Evolutionary conservation across 92 coral and sea anemone genomes (phyloP), one percentile per base, ranked within the genome.

Genomic region (Virgularia gustaviana): DNA sequence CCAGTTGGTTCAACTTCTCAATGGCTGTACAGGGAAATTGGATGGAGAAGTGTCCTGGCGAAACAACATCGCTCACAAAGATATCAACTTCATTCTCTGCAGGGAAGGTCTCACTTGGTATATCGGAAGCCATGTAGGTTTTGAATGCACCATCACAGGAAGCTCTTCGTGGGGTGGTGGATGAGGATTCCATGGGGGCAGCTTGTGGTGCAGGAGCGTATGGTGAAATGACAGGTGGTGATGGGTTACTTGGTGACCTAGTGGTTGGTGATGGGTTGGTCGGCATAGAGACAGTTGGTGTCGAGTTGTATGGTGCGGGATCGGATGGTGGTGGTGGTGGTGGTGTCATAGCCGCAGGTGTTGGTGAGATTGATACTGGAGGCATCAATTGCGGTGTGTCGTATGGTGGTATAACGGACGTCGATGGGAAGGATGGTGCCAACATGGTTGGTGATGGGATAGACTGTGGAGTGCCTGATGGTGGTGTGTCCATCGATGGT

Each of bases 21-120:
- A 72, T 73, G 0, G 86, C 79, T 6, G 81, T 34, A 7, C 84
- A 64, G 44, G 61, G 73, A 57, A 89, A 53, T 64, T 87, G 96
- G 31, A 55, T 87, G 92, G 94, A 92, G 39, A 92, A 77, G 25
- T 82, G 73, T 41, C 78, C 66, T n/a, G 96, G 98, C 12, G 87
- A 78, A 49, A 74, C 36, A 12, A 89, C 65, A 0, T 86, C 80
- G 15, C 89, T 86, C 23, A 86, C 96, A 5, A 87, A 70, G 19
- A 79, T 76, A 43, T 70, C 87, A 58, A 85, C 77, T 5, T 43
- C 25, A 18, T 65, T 67, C 39, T 65, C 76, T 36, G 76, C 27
- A 29, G 88, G 79, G 9, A 83, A 37, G 10, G 41, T 54, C 42
- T 86, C 90, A 56, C 12, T 72, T 9, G 88, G 83, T 1, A 88